Percentiles rank a stretch among this genome's conserved stretches.
Evolutionary conservation across 1,140 invertebrate species (phyloP).

Genomic region (Gryllus bimaculatus): DNA sequence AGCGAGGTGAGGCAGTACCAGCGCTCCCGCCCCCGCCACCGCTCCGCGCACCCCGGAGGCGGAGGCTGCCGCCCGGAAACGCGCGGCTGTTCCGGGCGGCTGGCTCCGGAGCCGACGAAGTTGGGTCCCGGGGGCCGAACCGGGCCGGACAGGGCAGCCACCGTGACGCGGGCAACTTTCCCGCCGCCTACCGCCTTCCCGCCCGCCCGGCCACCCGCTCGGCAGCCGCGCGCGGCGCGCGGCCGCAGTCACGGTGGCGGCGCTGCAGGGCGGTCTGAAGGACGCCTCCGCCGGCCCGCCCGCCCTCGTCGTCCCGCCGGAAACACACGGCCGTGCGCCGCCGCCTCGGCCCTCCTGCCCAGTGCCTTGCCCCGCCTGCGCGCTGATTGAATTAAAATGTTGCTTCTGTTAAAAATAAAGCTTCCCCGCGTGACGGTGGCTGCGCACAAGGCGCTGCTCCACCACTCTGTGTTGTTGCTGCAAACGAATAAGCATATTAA

Average conservation of each 20-base stretch:
- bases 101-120: background rate
- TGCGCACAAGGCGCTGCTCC: no score
- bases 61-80: background rate
- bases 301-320: no score
- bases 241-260: background rate
- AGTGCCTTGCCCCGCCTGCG: background rate
- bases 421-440: background rate
- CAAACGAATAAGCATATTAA: no score
- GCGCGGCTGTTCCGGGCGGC: conserved; percentile 1
- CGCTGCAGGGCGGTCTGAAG: background rate
- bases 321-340: no score
- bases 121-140: conserved; percentile 1
- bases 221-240: no score
- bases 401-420: background rate
- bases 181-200: background rate
- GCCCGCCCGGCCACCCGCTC: no score
- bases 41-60: background rate
- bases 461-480: no score
- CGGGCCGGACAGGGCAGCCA: conserved; percentile 1
- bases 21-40: background rate
- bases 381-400: conserved; percentile 1
- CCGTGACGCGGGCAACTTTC: background rate
- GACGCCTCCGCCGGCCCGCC: no score
- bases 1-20: no score
- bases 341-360: background rate